Evolutionary conservation across 23 tunicate species (phyloP), one percentile per base, ranked within the genome.

Genomic region (Ascidia mentula): DNA sequence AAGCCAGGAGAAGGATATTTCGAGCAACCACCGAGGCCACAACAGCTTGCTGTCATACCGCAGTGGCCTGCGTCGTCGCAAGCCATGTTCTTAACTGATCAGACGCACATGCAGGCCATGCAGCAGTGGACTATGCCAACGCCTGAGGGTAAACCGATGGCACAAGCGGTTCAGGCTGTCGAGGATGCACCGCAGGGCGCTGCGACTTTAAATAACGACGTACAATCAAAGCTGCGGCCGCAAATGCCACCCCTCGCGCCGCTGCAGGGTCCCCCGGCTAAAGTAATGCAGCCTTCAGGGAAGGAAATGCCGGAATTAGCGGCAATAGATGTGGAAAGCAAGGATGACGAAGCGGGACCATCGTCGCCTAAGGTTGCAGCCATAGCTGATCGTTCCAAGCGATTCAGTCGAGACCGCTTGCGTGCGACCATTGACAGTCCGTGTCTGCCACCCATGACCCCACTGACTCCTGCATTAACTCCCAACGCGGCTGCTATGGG

Each of bases 351-450:
- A 5, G 82, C 72, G 3, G 82, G 34, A 18, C 61, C 38, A 35
- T 40, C 59, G 22, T 76, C 81, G 3, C 77, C 72, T 22, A 69
- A 82, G 77, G 85, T 87, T 60, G 97, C 97, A 32, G 72, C 90
- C 17, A 91, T 91, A 33, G 77, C 75, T 0, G 34, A 74, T 28
- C 40, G 87, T 34, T 70, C 83, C 33, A 92, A 92, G 61, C 97
- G 97, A 32, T 86, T 86, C 35, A 92, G 97, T 79, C 88, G 97
- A 0, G 91, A 87, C 72, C 40, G 97, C 22, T 82, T 92, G 32
- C 74, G 83, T 20, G 97, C 91, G 4, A 92, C 85, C 18, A 87
- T 92, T n/a, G 97, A 92, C 60, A 92, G 97, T 77, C 97, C 97
- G 0, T 73, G 79, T 46, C 38, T 91, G 33, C 83, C 91, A 39